These are phyloP conservation scores for Auanema sp. DNA, from an alignment of 2,888 invertebrate species.

Conservation along the genomic window DNA sequence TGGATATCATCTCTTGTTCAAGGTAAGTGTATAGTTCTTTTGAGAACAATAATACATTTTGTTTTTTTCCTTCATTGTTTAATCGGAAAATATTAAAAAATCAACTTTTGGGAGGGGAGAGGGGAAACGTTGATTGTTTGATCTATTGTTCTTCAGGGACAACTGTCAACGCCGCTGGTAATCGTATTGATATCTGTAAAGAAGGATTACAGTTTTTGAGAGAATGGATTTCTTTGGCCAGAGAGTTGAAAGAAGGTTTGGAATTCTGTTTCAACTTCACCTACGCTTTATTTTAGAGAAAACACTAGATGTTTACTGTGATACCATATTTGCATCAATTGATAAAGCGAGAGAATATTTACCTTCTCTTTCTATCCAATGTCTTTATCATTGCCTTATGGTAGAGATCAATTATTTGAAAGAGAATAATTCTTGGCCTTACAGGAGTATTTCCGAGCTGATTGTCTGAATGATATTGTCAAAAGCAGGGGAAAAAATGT, in stretches of 20 bases:
- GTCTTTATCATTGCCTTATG: slow-evolving; percentile 21
- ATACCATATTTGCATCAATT: slow-evolving; percentile 23
- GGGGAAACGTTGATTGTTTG: too few relatives aligned
- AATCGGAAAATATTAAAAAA: too few relatives aligned
- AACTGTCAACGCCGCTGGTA: slow-evolving; percentile 43
- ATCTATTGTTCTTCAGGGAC: too few relatives aligned
- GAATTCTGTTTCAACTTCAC: slow-evolving; percentile 4
- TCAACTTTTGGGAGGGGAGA: too few relatives aligned
- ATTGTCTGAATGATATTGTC: too few relatives aligned
- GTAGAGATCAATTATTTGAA: slow-evolving; percentile 8
- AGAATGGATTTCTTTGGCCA: slow-evolving; percentile 41
- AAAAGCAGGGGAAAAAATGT: too few relatives aligned
- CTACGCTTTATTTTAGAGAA: background rate
- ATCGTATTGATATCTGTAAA: slow-evolving; percentile 44
- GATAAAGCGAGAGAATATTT: slow-evolving; percentile 17
- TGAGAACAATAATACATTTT: slow-evolving; percentile 11
- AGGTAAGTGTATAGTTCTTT: slow-evolving; percentile 17
- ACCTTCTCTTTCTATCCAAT: slow-evolving; percentile 12
- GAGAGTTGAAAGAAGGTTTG: background rate
- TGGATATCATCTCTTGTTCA: slow-evolving; percentile 29
- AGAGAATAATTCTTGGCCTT: background rate
- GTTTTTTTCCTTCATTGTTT: too few relatives aligned
- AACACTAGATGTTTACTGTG: too few relatives aligned
- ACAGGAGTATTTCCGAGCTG: too few relatives aligned
- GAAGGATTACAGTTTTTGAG: slow-evolving; percentile 38